phyloP scores from a whole-genome alignment of 2,113 vertebrate genomes.

The Philantomba maxwellii region DNA sequence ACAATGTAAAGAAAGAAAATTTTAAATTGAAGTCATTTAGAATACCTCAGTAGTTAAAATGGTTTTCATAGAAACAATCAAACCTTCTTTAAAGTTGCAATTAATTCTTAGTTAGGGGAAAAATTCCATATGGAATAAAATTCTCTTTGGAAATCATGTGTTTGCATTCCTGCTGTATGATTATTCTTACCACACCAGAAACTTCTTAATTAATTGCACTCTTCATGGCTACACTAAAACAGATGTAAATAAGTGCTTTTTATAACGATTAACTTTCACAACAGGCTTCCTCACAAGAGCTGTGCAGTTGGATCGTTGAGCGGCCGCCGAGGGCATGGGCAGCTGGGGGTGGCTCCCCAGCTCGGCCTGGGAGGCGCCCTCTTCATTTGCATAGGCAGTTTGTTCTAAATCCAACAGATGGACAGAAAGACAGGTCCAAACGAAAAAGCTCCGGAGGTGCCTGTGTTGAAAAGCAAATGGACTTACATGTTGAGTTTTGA shows the following conservation, averaged over 20 bases:
- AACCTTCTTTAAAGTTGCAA: slow-evolving; percentile 79
- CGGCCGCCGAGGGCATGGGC: background rate
- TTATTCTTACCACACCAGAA: slow-evolving; percentile 87
- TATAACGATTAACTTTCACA: slow-evolving; percentile 73
- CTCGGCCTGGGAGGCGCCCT: background rate
- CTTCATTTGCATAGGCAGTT: background rate
- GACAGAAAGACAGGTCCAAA: slow-evolving; percentile 26
- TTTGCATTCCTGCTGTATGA: slow-evolving; percentile 84
- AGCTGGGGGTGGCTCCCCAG: background rate
- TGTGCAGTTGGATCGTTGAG: background rate
- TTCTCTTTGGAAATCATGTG: slow-evolving; percentile 83
- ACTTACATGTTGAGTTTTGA: background rate
- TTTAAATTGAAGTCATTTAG: slow-evolving; percentile 82
- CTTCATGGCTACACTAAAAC: slow-evolving; percentile 79
- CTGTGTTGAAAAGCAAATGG: slow-evolving; percentile 2
- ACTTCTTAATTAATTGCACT: slow-evolving; percentile 85
- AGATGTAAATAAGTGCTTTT: slow-evolving; percentile 82
- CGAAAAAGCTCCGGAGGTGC: background rate
- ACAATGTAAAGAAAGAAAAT: slow-evolving; percentile 82
- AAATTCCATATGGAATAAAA: slow-evolving; percentile 83
- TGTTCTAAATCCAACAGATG: background rate
- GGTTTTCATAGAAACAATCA: slow-evolving; percentile 78
- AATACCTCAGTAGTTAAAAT: slow-evolving; percentile 79
- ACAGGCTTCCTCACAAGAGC: slow-evolving; percentile 47
- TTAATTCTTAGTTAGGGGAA: slow-evolving; percentile 80